These are phyloP conservation scores for Microctonus aethiopoides DNA, from an alignment of 2,888 invertebrate genomes.

Conservation along the genomic window DNA sequence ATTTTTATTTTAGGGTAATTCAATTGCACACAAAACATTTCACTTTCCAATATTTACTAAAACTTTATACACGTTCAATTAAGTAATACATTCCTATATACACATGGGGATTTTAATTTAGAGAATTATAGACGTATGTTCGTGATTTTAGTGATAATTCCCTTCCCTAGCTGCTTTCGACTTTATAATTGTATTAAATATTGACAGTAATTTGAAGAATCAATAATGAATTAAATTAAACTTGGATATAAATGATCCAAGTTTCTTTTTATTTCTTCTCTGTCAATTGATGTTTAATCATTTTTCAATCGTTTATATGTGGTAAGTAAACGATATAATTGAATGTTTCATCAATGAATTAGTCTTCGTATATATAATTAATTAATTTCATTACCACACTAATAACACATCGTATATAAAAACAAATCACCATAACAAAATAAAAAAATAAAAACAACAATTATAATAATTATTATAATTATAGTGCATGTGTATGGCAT, in stretches of 20 bases:
- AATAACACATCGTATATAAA: background rate
- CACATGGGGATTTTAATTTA: background rate
- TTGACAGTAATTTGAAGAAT: background rate
- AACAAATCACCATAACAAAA: constrained; percentile 21
- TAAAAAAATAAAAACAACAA: background rate
- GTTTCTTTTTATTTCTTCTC: constrained; percentile 5
- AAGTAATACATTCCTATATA: background rate
- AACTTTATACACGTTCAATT: background rate
- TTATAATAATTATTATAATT: constrained; percentile 20
- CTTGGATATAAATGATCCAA: constrained; percentile 9
- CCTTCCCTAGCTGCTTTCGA: constrained; percentile 66
- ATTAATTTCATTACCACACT: background rate
- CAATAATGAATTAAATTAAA: constrained; percentile 6
- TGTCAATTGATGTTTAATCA: constrained; percentile 9
- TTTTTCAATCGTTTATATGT: background rate
- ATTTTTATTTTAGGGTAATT: background rate
- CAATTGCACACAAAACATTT: background rate
- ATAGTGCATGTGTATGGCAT: constrained; percentile 57
- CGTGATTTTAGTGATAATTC: constrained; percentile 32
- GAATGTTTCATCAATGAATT: background rate
- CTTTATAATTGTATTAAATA: constrained; percentile 37
- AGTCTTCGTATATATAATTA: background rate
- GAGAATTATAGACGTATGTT: constrained; percentile 12
- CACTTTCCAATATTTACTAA: background rate
- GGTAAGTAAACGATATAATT: background rate